A percentile compares a stretch with the other conserved stretches of the same genome.
Conservation (phyloP, 2,888 invertebrate genomes). For the Teinopalpus imperialis region DNA sequence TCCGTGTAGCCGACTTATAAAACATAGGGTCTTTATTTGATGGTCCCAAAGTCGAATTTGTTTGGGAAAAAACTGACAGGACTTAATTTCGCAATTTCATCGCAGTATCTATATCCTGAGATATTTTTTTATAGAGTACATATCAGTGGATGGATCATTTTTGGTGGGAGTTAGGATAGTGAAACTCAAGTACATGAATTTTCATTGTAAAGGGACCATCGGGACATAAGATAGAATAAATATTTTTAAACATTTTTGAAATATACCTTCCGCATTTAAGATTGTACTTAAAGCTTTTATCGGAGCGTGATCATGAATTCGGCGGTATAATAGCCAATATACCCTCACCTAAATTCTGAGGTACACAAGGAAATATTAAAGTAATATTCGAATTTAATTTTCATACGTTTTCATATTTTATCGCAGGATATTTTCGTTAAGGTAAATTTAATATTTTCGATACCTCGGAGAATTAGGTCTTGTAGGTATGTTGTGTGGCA, state of each 20-base stretch:
- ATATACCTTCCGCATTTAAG: slow-evolving; percentile 47
- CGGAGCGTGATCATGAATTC: slow-evolving; percentile 34
- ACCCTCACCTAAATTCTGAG: slow-evolving; percentile 20
- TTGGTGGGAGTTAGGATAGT: too few relatives aligned
- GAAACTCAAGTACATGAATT: too few relatives aligned
- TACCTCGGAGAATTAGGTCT: slow-evolving; percentile 45
- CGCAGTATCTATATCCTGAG: too few relatives aligned
- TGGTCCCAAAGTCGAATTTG: too few relatives aligned
- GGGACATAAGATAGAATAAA: neutral
- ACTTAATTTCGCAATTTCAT: too few relatives aligned
- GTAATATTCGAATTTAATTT: slow-evolving; percentile 36
- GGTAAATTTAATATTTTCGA: slow-evolving; percentile 46
- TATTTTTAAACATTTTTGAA: slow-evolving; percentile 36
- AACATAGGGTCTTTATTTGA: too few relatives aligned
- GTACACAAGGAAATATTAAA: slow-evolving; percentile 26
- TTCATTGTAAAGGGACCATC: too few relatives aligned
- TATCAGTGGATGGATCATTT: too few relatives aligned
- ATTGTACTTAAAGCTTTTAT: slow-evolving; percentile 46
- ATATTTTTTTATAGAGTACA: too few relatives aligned
- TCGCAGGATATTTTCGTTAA: slow-evolving; percentile 38
- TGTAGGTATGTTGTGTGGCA: too few relatives aligned
- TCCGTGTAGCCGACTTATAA: too few relatives aligned
- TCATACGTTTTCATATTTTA: slow-evolving; percentile 37
- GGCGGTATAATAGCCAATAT: slow-evolving; percentile 31
- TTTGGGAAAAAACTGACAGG: too few relatives aligned